phyloP scores from a whole-genome alignment of 2,113 vertebrate genomes.

The Nasalis larvatus region DNA sequence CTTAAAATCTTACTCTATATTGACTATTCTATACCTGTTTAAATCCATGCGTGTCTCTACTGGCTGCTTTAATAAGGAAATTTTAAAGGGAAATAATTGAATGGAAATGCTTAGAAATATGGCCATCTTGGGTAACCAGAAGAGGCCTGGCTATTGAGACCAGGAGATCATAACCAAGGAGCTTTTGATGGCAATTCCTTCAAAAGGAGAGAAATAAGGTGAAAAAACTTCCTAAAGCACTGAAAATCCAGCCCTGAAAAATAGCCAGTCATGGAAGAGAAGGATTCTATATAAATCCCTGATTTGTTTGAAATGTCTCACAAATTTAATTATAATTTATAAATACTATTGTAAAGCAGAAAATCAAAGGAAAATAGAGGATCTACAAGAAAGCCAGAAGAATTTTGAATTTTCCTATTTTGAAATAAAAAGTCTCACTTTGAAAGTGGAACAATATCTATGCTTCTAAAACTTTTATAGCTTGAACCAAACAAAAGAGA shows the following conservation, averaged over 20 bases:
- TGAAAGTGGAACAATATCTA: background rate
- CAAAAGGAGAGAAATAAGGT: background rate
- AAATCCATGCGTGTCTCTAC: background rate
- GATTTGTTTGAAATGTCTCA: background rate
- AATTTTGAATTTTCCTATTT: background rate
- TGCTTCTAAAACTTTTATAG: background rate
- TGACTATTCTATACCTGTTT: background rate
- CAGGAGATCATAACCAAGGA: background rate
- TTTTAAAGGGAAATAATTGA: conserved; percentile 17
- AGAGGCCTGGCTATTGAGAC: background rate
- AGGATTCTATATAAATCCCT: background rate
- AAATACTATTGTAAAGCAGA: conserved; percentile 17
- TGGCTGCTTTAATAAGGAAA: background rate
- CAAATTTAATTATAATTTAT: conserved; percentile 2
- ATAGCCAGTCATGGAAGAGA: background rate
- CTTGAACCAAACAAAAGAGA: background rate
- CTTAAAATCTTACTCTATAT: background rate
- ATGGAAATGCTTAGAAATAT: background rate
- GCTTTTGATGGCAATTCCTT: background rate
- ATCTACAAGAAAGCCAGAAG: background rate
- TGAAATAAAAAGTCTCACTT: conserved; percentile 12
- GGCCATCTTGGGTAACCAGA: background rate
- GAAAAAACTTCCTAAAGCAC: background rate
- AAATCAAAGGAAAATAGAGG: background rate
- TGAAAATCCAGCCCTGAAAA: background rate